Evolutionary conservation across 1,140 invertebrate species (phyloP).

Genomic region (Geopemphigus sp.): DNA sequence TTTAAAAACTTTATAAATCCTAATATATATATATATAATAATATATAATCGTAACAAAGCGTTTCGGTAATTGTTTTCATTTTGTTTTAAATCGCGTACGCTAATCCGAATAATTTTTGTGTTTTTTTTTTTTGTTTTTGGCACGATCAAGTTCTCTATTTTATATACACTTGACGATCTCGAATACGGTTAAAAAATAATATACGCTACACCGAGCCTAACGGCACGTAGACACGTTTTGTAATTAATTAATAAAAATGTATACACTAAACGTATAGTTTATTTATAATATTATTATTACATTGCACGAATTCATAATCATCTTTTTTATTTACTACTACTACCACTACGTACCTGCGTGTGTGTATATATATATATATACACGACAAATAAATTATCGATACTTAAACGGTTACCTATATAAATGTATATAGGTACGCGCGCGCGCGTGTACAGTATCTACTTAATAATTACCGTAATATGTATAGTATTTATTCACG

Average conservation of each 20-base stretch:
- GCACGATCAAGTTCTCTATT: slow-evolving; percentile 3
- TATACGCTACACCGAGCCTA: slow-evolving; percentile 1
- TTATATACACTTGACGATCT: no score
- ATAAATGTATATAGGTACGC: neutral
- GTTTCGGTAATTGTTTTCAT: neutral
- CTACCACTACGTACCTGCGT: neutral
- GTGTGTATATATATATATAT: no score
- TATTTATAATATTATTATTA: slow-evolving; percentile 21
- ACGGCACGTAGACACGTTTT: neutral
- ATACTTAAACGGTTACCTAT: no score
- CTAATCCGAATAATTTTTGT: neutral
- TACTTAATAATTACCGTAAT: neutral
- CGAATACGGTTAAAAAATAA: no score
- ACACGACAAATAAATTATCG: slow-evolving; percentile 27
- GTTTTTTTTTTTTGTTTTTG: slow-evolving; percentile 5
- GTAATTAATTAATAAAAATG: neutral
- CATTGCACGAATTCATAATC: slow-evolving; percentile 26
- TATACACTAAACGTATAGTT: neutral
- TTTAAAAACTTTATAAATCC: neutral
- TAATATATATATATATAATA: slow-evolving; percentile 2
- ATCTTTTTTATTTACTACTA: neutral
- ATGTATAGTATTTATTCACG: neutral
- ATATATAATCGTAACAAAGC: neutral
- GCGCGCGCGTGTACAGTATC: neutral
- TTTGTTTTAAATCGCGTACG: neutral